Evolutionary conservation across 2,797 vertebrate species (phyloP), one percentile per base, ranked within the genome.

Genomic region (Myiothlypis coronata): DNA sequence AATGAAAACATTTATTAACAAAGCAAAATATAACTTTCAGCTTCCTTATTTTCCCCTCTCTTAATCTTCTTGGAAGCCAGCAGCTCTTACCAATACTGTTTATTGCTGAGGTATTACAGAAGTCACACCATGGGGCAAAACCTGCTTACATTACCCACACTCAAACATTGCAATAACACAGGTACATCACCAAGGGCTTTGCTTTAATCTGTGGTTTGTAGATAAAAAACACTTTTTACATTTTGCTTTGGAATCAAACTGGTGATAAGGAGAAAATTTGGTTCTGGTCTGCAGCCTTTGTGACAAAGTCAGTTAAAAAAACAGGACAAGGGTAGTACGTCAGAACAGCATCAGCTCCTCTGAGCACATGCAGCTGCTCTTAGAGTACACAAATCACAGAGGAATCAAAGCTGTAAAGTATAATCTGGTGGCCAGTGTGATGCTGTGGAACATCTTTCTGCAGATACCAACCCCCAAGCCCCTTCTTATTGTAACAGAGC

Each of bases 381-480:
- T 19, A 14, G 19, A 75, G 72, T 4, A 81, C 16, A 22, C n/a
- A 89, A 57, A 94, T 23, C 59, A 67, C 23, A 65, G 34, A 70
- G 15, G n/a, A 74, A 60, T 49, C 34, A 34, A 41, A 87, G 23
- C 11, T 59, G 80, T 44, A 12, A 77, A 71, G 27, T 9, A 15
- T 0, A 57, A 65, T n/a, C 50, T 30, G 21, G 43, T 23, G n/a
- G 50, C 8, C 64, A 76, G 2, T 0, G 5, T 65, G 35, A 65
- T 20, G 35, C 2, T 0, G 2, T 69, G 26, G 53, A 71, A 68
- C 9, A 28, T 9, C 49, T 13, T 57, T 44, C 8, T 60, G 65
- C 35, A 47, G 56, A 22, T 20, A 34, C 28, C 19, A 18, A 43
- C 43, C 39, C 15, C 39, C 43, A 34, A 55, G 7, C 6, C 14